Base-by-base conservation (phyloP, 2,797 vertebrate genomes). In the Percopsis omiscomaycus region DNA sequence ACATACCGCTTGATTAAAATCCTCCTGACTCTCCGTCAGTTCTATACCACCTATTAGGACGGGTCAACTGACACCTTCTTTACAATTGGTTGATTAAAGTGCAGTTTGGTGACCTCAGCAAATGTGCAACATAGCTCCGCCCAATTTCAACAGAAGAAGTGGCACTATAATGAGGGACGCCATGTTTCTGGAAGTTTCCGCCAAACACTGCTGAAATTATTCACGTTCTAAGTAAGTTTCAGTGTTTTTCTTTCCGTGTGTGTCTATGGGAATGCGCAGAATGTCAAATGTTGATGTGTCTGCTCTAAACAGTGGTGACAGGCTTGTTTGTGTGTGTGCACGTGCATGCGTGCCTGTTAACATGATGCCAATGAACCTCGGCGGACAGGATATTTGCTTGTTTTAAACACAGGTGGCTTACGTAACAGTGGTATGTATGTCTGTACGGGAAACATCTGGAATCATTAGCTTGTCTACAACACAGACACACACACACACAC, bases 401-500 rank as follows among this genome's bases (percentile, higher is more conserved):
- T n/a, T 55, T 55, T 55, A 30, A 55, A 55, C 27, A 14, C 52
- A 55, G 28, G 28, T 55, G 27, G 52, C 13, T 55, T 55, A 55
- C 13, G 28, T 30, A 55, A 55, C 52, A 6, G 29, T 13, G 27
- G 27, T 28, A 14, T 10, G 52, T 11, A 29, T 52, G 10, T 29
- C 14, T 54, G 22, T 29, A 16, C 3, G 15, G 48, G 50, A 52
- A 22, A 28, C 52, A 55, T 55, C 52, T 55, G 52, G 27, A 28
- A 11, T 16, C 13, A 12, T 27, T 11, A 55, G 28, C 52, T 5
- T 55, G 11, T 22, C 15, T 30, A 22, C 50, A 52, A 22, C 49
- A 15, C 9, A 14, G 9, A 12, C 11, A 12, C 10, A 48, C 49
- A 51, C 49, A 15, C 11, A 12, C 10, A 48, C 49, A 51, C 49